These are phyloP conservation scores for Steinernema feltiae DNA, from an alignment of 1,140 invertebrate species.

Conservation along the genomic window DNA sequence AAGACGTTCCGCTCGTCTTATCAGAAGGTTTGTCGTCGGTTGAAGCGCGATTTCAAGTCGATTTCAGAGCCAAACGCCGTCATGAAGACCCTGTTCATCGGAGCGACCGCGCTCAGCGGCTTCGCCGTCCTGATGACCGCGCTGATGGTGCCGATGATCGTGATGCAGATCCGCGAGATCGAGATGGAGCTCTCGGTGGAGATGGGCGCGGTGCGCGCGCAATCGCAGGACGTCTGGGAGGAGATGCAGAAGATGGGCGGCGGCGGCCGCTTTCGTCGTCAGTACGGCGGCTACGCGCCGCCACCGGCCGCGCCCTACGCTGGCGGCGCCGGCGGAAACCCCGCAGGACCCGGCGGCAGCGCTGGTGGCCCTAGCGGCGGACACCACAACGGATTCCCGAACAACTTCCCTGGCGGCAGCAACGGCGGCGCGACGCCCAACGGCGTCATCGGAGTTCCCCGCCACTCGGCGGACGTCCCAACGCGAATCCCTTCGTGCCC, in stretches of 20 bases:
- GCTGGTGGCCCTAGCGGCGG: background rate
- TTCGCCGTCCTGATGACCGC: background rate
- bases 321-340: background rate
- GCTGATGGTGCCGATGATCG: constrained; percentile 13
- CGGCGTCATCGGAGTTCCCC: constrained; percentile 14
- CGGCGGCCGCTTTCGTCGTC: constrained; percentile 33
- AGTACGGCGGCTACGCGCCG: constrained; percentile 30
- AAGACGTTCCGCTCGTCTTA: background rate
- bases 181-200: constrained; percentile 18
- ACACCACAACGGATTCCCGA: background rate
- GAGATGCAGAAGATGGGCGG: constrained; percentile 45
- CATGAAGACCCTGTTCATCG: constrained; percentile 1
- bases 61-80: no score
- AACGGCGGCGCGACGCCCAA: constrained; percentile 16
- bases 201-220: no score
- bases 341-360: background rate
- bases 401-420: background rate
- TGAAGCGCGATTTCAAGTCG: constrained; percentile 1
- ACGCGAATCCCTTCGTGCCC: no score
- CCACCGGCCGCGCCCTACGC: background rate
- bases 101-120: background rate
- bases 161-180: constrained; percentile 17
- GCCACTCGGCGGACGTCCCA: background rate
- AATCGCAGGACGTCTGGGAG: no score
- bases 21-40: constrained; percentile 10